A percentile compares a stretch with the other conserved stretches of the same genome.
Evolutionary conservation across 2,797 vertebrate species (phyloP).

Genomic region (Paedocypris micromegethes): DNA sequence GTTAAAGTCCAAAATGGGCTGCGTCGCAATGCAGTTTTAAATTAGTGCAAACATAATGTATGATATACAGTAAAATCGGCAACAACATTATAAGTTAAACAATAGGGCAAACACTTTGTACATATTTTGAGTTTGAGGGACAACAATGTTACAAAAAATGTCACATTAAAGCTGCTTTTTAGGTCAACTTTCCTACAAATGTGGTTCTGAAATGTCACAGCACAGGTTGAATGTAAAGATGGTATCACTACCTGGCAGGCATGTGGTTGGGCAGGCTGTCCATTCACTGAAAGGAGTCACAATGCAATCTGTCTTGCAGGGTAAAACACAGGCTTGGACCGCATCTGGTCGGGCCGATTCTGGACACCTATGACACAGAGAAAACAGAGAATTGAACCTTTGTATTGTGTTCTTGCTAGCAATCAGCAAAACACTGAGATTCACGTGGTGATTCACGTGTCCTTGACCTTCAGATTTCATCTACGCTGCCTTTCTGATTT

Average conservation of each 20-base stretch:
- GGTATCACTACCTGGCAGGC: constrained; percentile 71
- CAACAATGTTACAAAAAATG: too few relatives aligned
- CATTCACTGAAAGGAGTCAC: constrained; percentile 94
- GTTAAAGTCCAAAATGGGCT: too few relatives aligned
- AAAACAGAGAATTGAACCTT: not conserved
- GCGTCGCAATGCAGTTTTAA: too few relatives aligned
- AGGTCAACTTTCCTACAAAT: not conserved
- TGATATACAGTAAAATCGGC: too few relatives aligned
- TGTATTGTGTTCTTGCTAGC: constrained; percentile 20
- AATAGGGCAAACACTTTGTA: too few relatives aligned
- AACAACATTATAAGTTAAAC: too few relatives aligned
- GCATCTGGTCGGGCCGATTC: constrained; percentile 79
- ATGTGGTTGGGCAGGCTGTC: constrained; percentile 79
- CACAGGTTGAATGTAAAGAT: constrained; percentile 8
- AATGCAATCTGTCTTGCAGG: constrained; percentile 84
- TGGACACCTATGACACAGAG: constrained; percentile 71
- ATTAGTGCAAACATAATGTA: too few relatives aligned
- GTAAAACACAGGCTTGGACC: constrained; percentile 72
- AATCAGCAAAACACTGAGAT: constrained; percentile 48
- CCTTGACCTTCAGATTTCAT: constrained; percentile 59
- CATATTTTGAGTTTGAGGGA: too few relatives aligned
- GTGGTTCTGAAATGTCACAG: constrained; percentile 10
- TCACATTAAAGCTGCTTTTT: not conserved
- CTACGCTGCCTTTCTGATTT: constrained; percentile 13
- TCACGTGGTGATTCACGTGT: constrained; percentile 45